Conservation (phyloP, 2,888 invertebrate species). For the Alloplasta piceator region DNA sequence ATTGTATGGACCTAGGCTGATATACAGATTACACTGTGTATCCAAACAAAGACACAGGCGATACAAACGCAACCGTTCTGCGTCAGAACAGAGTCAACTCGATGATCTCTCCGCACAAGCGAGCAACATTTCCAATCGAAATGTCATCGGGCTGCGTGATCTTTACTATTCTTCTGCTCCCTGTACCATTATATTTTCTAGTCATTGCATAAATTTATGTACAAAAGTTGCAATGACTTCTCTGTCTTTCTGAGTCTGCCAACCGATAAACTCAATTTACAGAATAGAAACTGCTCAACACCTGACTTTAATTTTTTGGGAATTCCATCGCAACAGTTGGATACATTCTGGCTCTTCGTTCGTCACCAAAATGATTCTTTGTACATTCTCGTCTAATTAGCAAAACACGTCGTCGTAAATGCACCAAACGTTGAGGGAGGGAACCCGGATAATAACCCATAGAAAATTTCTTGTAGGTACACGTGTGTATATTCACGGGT, state of each 20-base stretch:
- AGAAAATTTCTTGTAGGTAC: neutral
- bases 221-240: neutral
- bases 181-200: neutral
- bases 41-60: neutral
- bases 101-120: neutral
- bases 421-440: neutral
- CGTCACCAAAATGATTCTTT: slow-evolving; percentile 14
- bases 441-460: neutral
- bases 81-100: neutral
- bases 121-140: slow-evolving; percentile 2
- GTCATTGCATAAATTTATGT: neutral
- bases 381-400: slow-evolving; percentile 41
- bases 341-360: slow-evolving; percentile 1
- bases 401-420: neutral
- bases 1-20: slow-evolving; percentile 36
- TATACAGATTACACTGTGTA: slow-evolving; percentile 27
- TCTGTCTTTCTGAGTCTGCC: neutral
- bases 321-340: slow-evolving; percentile 7
- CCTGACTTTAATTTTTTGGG: neutral
- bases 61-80: neutral
- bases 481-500: neutral
- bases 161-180: neutral
- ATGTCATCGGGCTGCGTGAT: slow-evolving; percentile 44
- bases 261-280: neutral
- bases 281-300: neutral